Evolutionary conservation across 2,797 vertebrate species (phyloP).

Genomic region (Denticeps clupeoides): DNA sequence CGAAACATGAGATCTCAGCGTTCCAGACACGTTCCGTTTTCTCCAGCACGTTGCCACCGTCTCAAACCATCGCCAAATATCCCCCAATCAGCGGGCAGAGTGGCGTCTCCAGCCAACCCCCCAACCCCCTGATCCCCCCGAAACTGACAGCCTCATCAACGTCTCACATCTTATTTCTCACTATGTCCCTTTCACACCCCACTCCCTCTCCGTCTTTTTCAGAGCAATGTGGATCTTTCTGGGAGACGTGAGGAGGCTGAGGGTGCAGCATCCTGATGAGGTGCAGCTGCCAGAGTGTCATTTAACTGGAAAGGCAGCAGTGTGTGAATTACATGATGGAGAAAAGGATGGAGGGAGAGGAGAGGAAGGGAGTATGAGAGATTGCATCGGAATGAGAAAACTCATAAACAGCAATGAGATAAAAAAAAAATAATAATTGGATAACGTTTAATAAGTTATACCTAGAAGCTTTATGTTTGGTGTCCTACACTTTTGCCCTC

Average conservation of each 20-base stretch:
- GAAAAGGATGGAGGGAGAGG: not conserved
- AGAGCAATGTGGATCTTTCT: not conserved
- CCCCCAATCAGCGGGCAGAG: constrained; percentile 3
- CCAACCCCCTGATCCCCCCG: not conserved
- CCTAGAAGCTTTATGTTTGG: no score
- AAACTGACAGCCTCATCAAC: not conserved
- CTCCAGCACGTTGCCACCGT: not conserved
- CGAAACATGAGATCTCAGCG: no score
- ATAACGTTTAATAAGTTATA: no score
- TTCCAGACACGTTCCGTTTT: no score
- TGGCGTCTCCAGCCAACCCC: not conserved
- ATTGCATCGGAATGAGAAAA: not conserved
- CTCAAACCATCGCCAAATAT: constrained; percentile 2
- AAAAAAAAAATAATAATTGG: no score
- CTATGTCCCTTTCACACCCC: not conserved
- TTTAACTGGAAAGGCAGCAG: constrained; percentile 12
- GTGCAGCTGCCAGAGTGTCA: constrained; percentile 13
- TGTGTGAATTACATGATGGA: constrained; percentile 5
- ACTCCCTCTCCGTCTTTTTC: not conserved
- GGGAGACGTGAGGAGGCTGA: not conserved
- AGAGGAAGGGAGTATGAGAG: constrained; percentile 1
- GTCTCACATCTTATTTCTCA: not conserved
- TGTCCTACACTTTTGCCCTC: no score
- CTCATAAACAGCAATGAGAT: no score
- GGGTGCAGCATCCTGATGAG: not conserved